Percentiles rank a stretch among this genome's conserved stretches.
These are phyloP conservation scores for Erinaceus europaeus DNA, from an alignment of 2,113 vertebrate species.

Conservation along the genomic window DNA sequence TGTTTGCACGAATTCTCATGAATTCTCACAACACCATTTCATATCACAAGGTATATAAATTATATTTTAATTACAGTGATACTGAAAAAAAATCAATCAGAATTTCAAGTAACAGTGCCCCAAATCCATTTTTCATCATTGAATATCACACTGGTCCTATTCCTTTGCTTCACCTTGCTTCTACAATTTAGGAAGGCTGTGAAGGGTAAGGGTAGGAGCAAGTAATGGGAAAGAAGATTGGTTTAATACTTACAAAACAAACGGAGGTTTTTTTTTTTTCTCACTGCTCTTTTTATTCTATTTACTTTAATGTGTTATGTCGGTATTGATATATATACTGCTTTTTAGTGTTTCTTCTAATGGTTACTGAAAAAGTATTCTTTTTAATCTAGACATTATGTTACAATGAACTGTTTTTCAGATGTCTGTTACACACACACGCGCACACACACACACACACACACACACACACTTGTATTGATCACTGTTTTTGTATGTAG, in stretches of 20 bases:
- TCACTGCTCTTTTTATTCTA: no score
- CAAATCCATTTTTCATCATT: background rate
- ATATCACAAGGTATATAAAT: background rate
- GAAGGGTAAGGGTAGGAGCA: background rate
- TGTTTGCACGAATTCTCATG: no score
- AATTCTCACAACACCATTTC: background rate
- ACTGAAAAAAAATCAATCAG: background rate
- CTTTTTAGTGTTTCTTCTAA: background rate
- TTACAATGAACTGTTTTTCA: background rate
- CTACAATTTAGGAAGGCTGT: background rate
- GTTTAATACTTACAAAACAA: background rate
- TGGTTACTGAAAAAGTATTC: background rate
- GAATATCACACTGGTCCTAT: background rate
- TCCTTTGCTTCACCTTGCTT: background rate
- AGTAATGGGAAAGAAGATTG: background rate
- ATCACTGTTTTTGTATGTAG: background rate
- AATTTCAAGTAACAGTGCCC: background rate
- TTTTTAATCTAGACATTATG: background rate
- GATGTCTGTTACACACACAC: background rate
- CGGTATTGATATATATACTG: no score
- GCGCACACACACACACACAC: background rate
- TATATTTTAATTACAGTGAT: background rate
- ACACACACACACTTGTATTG: background rate
- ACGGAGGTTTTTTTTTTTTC: no score
- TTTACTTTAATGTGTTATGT: no score